phyloP scores from a whole-genome alignment of 2,113 vertebrate species.

The Urocynchramus pylzowi region DNA sequence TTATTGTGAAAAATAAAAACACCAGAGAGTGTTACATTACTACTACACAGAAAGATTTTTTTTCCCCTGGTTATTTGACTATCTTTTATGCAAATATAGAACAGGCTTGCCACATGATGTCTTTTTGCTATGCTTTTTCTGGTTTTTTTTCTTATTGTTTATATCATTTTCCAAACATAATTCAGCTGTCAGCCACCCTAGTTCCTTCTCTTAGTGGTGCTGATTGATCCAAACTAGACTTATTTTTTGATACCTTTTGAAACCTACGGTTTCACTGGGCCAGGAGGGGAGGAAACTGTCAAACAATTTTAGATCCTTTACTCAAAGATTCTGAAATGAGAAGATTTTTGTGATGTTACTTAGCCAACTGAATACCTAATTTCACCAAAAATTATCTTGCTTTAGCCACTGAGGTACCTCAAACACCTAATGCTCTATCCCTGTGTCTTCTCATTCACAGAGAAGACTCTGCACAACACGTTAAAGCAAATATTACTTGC shows the following conservation, averaged over 20 bases:
- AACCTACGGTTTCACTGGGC: neutral
- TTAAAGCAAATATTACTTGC: neutral
- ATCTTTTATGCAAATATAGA: neutral
- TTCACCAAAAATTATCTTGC: neutral
- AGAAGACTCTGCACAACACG: neutral
- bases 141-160: neutral
- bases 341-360: neutral
- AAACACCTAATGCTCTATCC: neutral
- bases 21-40: fast-evolving
- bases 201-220: neutral
- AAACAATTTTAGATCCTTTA: neutral
- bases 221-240: neutral
- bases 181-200: neutral
- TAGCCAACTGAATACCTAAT: neutral
- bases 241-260: neutral
- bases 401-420: neutral
- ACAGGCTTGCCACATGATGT: neutral
- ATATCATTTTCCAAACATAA: neutral
- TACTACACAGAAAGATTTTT: neutral
- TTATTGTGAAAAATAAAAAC: neutral
- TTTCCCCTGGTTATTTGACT: neutral
- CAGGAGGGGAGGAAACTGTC: neutral
- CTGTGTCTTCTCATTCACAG: neutral
- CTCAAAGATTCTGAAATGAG: neutral
- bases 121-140: neutral